Base-by-base conservation (phyloP, 2,888 invertebrate genomes). In the Stictocephala bisonia region DNA sequence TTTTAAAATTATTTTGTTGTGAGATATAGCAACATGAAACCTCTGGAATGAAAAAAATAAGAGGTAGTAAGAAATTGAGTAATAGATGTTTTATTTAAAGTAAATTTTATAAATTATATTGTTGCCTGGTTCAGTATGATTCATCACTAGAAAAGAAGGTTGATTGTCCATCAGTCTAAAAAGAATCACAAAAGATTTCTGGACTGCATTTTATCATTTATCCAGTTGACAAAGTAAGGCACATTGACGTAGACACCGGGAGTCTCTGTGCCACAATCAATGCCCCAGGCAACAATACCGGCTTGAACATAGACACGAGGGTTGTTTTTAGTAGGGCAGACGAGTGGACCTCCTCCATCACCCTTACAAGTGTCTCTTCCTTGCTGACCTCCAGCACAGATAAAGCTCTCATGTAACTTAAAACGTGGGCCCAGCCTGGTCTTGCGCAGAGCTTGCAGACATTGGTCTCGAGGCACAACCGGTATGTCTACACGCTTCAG, bases 211-310 rank as follows among this genome's bases (percentile, higher is more conserved):
- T 71, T 40, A 27, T 84, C 82, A 82, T 92, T 91, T 44, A 95
- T 90, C 94, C 95, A 95, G 9, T 85, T 81, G n/a, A 91, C 85
- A 80, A 90, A 91, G 66, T 85, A 81, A 0, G 91, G 85, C 0
- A 94, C 91, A 79, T 90, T 89, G 0, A 90, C 90, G 82, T 95
- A 96, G 0, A 94, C 93, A 0, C 92, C 95, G 0, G 96, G 96
- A 0, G 92, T 87, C 66, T 87, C 86, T 71, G 84, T 82, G 0
- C 94, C 95, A 80, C 96, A 15, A 2, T 92, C 93, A 71, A 96
- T 91, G 13, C 96, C 95, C 95, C 95, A 96, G 0, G 95, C 90
- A 0, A 95, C 93, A 9, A 95, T 89, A 0, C 96, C 96, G 1
- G 88, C 88, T 80, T 94, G 89, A n/a, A 90, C 88, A 82, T 91